Evolutionary conservation across 2,888 invertebrate species (phyloP).

Genomic region (Tachina grossa): DNA sequence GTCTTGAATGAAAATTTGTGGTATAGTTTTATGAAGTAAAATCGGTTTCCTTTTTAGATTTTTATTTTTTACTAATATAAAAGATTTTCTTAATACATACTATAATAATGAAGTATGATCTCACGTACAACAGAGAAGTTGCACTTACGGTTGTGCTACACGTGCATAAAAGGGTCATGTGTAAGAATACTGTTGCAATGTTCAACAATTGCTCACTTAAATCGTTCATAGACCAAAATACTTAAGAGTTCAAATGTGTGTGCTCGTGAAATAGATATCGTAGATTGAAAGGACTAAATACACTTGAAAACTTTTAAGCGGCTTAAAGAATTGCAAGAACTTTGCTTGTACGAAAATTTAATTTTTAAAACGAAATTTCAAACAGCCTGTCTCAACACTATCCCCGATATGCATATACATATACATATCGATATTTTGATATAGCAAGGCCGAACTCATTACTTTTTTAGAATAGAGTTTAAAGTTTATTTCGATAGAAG

Average conservation of each 20-base stretch:
- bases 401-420: too few species aligned
- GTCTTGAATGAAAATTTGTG: slow-evolving; percentile 41
- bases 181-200: neutral
- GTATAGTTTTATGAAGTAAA: slow-evolving; percentile 27
- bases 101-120: neutral
- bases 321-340: too few species aligned
- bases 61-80: neutral
- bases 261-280: neutral
- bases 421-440: too few species aligned
- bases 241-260: neutral
- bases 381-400: too few species aligned
- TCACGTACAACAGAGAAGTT: slow-evolving; percentile 14
- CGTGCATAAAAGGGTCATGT: slow-evolving; percentile 6
- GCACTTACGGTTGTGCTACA: neutral
- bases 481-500: too few species aligned
- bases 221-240: neutral
- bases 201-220: slow-evolving; percentile 33
- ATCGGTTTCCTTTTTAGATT: neutral
- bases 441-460: too few species aligned
- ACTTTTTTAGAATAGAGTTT: too few species aligned
- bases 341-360: too few species aligned
- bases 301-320: too few species aligned
- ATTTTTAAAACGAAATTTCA: too few species aligned
- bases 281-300: too few species aligned
- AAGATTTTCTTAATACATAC: neutral